Evolutionary conservation across 2,888 invertebrate genomes (phyloP), one percentile per base, ranked within the genome.

Genomic region (Spilarctia lutea): DNA sequence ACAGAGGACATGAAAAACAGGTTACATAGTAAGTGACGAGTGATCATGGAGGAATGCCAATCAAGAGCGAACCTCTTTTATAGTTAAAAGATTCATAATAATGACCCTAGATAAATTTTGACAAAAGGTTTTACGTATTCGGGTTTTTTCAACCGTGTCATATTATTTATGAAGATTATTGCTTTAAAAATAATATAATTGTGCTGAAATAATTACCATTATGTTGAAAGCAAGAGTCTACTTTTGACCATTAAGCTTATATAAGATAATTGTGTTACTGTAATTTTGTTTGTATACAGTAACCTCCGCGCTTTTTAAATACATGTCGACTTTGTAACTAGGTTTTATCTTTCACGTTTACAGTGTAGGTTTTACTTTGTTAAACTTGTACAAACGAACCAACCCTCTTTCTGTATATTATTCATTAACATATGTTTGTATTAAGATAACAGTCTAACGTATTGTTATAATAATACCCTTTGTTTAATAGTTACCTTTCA

Each of bases 251-350:
- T 35, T 35, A 10, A 66, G 4, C 39, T 66, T 65, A 66, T 35
- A 2, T 35, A 35, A 65, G 10, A 39, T 66, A 35, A 66, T 66
- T 66, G n/a, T 66, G 13, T 66, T 39, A 66, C 65, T 66, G n/a
- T 66, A 39, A 66, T 7, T 3, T 66, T 39, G 65, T 66, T 66
- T 66, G 39, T 66, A 66, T n/a, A n/a, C 39, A n/a, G 39, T 35
- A 39, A 24, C 39, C 65, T 39, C 39, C 13, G n/a, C 39, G 65
- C 65, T n/a, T 65, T 65, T 65, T 30, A 63, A 18, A 30, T 63
- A 63, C 63, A 39, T 39, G 65, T 66, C 33, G 65, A 39, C 65
- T 66, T 66, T 66, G 39, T 66, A n/a, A 66, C 65, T 66, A 39
- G 35, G 24, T 39, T 39, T 39, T 39, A 66, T 33, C 65, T 66